Base-by-base conservation (phyloP, 2,113 vertebrate species). In the Rhea pennata region DNA sequence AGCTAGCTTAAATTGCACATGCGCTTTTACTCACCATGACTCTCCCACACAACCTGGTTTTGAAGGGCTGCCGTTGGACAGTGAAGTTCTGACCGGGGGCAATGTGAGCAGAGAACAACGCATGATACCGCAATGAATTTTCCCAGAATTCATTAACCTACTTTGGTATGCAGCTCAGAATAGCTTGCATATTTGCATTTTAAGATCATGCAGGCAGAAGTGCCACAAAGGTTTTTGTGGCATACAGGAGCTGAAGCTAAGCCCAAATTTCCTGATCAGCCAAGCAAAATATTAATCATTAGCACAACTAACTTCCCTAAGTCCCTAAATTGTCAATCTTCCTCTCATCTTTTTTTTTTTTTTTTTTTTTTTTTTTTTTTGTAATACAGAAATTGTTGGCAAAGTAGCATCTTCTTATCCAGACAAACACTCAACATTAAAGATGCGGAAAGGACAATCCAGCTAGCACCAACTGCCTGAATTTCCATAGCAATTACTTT, bases 101-200 rank as follows among this genome's bases (percentile, higher is more conserved):
- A 33, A 0, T 2, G 36, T 1, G 53, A 88, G 70, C 59, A 61
- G 58, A 26, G 58, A 54, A 59, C 15, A 0, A 42, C 66, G 64
- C 31, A 84, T 62, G 74, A 59, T 46, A 42, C 74, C 27, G 66
- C 79, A 77, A 12, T 46, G 69, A 51, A 44, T 91, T 24, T 46
- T 44, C 59, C 75, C 87, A 71, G 72, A 66, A 77, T 88, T 87
- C 92, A 89, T 92, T 95, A 92, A 91, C 82, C 92, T 79, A 65
- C 90, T 92, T 69, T 0, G 2, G 42, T n/a, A 8, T 2, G 44
- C 72, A 20, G 90, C 92, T 88, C 90, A 85, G 75, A 93, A 87
- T 29, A 90, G 75, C 85, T 93, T 29, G 46, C 9, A 5, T 7
- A 83, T 93, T 79, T 88, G 90, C 78, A 82, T 88, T 79, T 72